Evolutionary conservation across 1,140 invertebrate species (phyloP).

Genomic region (Diachasma alloeum): DNA sequence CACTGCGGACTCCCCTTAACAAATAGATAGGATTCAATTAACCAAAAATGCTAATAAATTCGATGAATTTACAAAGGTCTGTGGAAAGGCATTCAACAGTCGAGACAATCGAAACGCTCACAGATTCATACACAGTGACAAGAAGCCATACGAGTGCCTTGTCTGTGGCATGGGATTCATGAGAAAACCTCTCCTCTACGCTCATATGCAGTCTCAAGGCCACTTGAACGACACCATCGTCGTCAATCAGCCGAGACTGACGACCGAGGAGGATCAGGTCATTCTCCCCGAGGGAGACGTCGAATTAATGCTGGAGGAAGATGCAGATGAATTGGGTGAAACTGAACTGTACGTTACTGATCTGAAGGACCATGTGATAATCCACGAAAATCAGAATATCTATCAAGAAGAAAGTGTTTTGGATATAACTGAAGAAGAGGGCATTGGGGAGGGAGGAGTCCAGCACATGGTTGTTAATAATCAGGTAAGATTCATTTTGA

Average conservation of each 20-base stretch:
- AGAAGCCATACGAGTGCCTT: constrained; percentile 86
- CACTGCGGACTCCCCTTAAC: too few relatives aligned
- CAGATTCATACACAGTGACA: constrained; percentile 84
- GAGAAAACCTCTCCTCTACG: constrained; percentile 80
- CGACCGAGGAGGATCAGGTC: constrained; percentile 67
- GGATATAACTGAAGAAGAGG: constrained; percentile 53
- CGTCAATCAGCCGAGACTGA: constrained; percentile 78
- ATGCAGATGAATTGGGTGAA: constrained; percentile 52
- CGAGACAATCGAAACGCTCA: constrained; percentile 86
- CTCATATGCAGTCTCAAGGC: constrained; percentile 78
- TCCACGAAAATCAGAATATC: constrained; percentile 60
- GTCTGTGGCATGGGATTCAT: constrained; percentile 84
- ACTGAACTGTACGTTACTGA: constrained; percentile 68
- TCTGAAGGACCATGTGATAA: constrained; percentile 67
- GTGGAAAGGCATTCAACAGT: constrained; percentile 85
- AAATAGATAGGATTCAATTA: too few relatives aligned
- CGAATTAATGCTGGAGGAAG: constrained; percentile 59
- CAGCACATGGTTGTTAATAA: constrained; percentile 68
- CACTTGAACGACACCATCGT: constrained; percentile 82
- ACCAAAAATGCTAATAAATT: too few relatives aligned
- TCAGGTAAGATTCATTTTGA: constrained; percentile 49
- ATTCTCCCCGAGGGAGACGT: constrained; percentile 56
- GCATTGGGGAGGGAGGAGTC: constrained; percentile 55
- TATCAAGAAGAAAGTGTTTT: constrained; percentile 55
- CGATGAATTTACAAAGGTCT: too few relatives aligned